phyloP scores from a whole-genome alignment of 2,888 invertebrate species.

The Aspidiotus destructor region DNA sequence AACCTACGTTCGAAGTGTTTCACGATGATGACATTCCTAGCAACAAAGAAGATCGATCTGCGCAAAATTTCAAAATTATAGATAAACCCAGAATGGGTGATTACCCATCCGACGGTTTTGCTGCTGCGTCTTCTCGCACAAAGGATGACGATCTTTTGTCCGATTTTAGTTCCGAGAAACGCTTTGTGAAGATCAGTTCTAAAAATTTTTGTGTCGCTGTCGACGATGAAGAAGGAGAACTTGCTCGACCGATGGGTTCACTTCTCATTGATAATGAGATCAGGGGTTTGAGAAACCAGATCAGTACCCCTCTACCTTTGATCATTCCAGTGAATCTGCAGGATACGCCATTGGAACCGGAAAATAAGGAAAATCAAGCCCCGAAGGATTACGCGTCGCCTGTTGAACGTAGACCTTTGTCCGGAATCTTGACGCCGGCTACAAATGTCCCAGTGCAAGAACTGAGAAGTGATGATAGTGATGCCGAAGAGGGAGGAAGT shows the following conservation, averaged over 20 bases:
- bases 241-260: conserved; percentile 4
- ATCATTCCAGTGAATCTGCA: conserved; percentile 24
- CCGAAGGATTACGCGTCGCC: conserved; percentile 22
- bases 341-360: conserved; percentile 24
- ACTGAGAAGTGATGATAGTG: conserved; percentile 11
- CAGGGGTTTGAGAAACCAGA: neutral
- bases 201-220: no score
- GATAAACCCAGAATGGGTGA: no score
- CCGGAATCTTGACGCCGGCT: conserved; percentile 21
- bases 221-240: conserved; percentile 8
- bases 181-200: no score
- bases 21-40: no score
- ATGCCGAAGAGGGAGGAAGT: conserved; percentile 15
- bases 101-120: no score
- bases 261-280: neutral
- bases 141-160: no score
- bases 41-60: no score
- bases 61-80: no score
- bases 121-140: no score
- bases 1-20: no score
- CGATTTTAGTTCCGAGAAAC: neutral
- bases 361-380: conserved; percentile 20
- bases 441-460: conserved; percentile 9
- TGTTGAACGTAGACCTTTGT: conserved; percentile 16
- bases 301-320: conserved; percentile 12